Conservation (phyloP, 2,113 vertebrate genomes). For the Oenanthe melanoleuca region DNA sequence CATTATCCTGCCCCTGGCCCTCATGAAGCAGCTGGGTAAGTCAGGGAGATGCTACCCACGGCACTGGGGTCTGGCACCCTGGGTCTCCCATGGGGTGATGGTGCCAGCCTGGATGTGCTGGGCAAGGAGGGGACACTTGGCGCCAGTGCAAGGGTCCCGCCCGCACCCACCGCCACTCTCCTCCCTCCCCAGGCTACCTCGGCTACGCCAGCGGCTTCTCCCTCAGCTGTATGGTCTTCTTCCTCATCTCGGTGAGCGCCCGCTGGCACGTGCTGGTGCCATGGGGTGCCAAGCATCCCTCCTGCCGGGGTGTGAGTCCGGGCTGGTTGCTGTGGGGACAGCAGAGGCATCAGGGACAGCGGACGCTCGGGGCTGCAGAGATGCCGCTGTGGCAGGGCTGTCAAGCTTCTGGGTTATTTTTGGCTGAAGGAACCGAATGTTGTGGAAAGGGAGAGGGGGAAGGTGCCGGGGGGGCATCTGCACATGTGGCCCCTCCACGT, state of each 20-base stretch:
- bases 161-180: background rate
- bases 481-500: background rate
- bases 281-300: background rate
- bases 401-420: conserved; percentile 57
- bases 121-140: background rate
- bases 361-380: background rate
- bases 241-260: conserved; percentile 88
- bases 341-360: background rate
- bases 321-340: background rate
- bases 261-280: fast-evolving
- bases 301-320: background rate
- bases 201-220: conserved; percentile 97
- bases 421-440: background rate
- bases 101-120: background rate
- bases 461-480: background rate
- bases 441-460: background rate
- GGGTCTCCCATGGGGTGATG: fast-evolving
- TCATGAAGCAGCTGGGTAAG: conserved; percentile 99
- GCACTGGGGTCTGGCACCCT: background rate
- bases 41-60: background rate
- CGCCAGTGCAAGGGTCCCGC: background rate
- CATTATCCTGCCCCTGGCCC: conserved; percentile 90
- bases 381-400: background rate
- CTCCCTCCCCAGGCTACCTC: conserved; percentile 85
- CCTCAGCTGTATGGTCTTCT: conserved; percentile 98